These are phyloP conservation scores for Pachyseris speciosa DNA, from an alignment of 64 coral and sea anemone species.

Conservation along the genomic window DNA sequence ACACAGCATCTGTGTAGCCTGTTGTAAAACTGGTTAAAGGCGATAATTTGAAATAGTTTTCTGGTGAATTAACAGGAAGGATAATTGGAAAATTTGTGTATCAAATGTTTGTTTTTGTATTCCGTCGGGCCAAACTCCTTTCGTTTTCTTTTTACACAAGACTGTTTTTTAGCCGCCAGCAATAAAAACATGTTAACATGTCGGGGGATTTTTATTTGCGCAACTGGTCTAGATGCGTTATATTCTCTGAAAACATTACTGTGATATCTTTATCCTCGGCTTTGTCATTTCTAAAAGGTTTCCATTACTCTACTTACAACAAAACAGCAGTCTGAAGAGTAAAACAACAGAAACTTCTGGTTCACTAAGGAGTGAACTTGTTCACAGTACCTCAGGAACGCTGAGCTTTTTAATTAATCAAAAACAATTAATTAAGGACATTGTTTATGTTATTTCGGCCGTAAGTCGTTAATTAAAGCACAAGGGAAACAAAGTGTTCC, in stretches of 20 bases:
- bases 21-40: not conserved
- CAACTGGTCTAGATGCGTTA: too few species aligned
- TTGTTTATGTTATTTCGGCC: too few species aligned
- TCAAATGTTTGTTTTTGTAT: not conserved
- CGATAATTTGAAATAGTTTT: not conserved
- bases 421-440: too few species aligned
- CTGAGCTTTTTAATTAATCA: too few species aligned
- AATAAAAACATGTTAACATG: not conserved
- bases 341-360: not conserved
- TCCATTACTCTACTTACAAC: not conserved
- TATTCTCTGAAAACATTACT: too few species aligned
- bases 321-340: too few species aligned
- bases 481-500: too few species aligned
- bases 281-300: not conserved
- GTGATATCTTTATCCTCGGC: too few species aligned
- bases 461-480: too few species aligned
- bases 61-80: not conserved
- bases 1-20: too few species aligned
- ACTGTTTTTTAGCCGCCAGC: not conserved
- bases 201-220: too few species aligned
- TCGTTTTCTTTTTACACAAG: slow-evolving; percentile 1
- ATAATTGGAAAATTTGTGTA: not conserved
- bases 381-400: too few species aligned
- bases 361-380: not conserved
- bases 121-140: not conserved